Evolutionary conservation across 2,797 vertebrate genomes (phyloP), one percentile per base, ranked within the genome.

Genomic region (Amblyraja radiata): DNA sequence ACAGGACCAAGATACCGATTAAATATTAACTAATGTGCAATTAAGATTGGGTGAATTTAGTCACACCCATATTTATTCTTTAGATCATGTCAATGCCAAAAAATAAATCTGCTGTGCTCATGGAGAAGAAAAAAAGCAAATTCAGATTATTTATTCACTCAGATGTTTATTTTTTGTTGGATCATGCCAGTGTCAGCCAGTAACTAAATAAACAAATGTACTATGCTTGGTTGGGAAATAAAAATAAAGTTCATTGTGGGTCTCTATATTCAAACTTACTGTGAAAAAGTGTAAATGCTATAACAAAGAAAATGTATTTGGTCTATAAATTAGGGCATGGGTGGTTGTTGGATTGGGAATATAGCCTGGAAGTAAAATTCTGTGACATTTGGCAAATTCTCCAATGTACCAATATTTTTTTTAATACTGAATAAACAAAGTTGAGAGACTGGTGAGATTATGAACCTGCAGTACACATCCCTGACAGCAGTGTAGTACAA

Each of bases 61-160:
- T 88, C 61, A 88, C 84, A 88, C 84, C 84, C n/a, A 65, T 88
- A 32, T 88, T 88, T 88, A 68, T 88, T 88, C 68, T 86, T 25
- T 28, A 88, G 14, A 65, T 65, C 6, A 36, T 32, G n/a, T 54
- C 63, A 68, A 86, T 88, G 16, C n/a, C 36, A 36, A 88, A 88
- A 88, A 32, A 63, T 63, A 36, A 32, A 88, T 88, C 21, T 88
- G 84, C 61, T 36, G n/a, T 18, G 63, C n/a, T 68, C 32, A 88
- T 7, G 16, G 14, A 63, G 6, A 23, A 3, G 71, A 36, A 10
- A 68, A 68, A 68, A 18, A 16, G n/a, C n/a, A 18, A 88, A 88
- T 88, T 36, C 46, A 46, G 46, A 46, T 46, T 46, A 46, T 46
- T 68, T 63, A 68, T 88, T n/a, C 1, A 32, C 21, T 68, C 6